Base-by-base conservation (phyloP, 2,888 invertebrate genomes). In the Lapara coniferarum region DNA sequence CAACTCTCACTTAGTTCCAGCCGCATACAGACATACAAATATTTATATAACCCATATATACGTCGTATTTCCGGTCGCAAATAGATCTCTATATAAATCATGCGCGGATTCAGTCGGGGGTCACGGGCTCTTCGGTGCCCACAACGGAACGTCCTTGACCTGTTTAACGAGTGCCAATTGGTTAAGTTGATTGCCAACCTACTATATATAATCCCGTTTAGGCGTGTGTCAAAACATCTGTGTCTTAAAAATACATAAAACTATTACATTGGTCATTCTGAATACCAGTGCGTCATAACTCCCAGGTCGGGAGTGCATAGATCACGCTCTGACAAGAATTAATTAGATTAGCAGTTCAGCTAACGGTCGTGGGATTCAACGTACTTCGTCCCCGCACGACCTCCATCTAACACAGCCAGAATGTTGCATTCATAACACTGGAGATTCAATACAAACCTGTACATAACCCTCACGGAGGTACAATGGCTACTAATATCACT, bases 401-500 rank as follows among this genome's bases (percentile, higher is more conserved):
- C 16, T 10, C 19, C 16, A 46, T 19, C 46, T 4, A 16, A 53
- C 16, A 19, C 46, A 25, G 46, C 63, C 63, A 63, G 63, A 46
- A 49, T 12, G 59, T 59, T 46, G 49, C 46, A 19, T 16, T n/a
- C 10, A 57, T 25, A 49, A 30, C 57, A 63, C 63, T 63, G 63
- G 63, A 63, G 63, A 63, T 63, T 63, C 63, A 25, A 63, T 63
- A 63, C 63, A 63, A 63, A 63, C 63, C 63, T 63, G 46, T 63
- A 46, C 63, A 49, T 63, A 63, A 46, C 44, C 67, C 67, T 67
- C 83, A 82, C 78, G 70, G 84, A 84, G 84, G 82, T 81, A 82
- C 37, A 37, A 37, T 75, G 74, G 78, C 78, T 79, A 79, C 70
- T 77, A 76, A 77, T 75, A 77, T 80, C 85, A 88, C 88, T 87